Base-by-base conservation (phyloP, 2,113 vertebrate species). In the Petaurus breviceps region DNA sequence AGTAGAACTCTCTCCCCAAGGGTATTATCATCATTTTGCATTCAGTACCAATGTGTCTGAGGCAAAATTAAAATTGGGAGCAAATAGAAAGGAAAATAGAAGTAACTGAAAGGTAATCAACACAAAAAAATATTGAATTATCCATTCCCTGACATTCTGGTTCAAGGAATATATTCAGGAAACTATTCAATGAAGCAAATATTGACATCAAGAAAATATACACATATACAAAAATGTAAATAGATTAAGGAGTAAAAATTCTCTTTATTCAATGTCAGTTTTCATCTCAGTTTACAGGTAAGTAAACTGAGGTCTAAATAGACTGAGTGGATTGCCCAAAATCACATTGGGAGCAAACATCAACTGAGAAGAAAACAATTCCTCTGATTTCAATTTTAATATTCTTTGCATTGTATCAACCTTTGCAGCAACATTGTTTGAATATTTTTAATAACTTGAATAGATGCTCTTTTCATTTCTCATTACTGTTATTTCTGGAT, bases 1-100 rank as follows among this genome's bases (percentile, higher is more conserved):
- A 96, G 94, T 90, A 96, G 9, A 97, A 97, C 94, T 96, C 95
- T 94, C 93, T 96, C 94, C 28, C 95, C 89, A 93, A 95, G 46
- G 46, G 90, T 68, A 96, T 89, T 92, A 96, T 91, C 5, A 55
- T 37, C 93, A 91, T 68, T 94, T 97, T 97, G 93, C 93, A 96
- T 61, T 91, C 50, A 96, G 96, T 91, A 68, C 89, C 93, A 95
- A 25, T 51, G 93, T 25, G 26, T 89, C 28, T 68, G 89, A 95
- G 96, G 90, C 23, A 95, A 37, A 96, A 7, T 90, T 91, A 92
- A 89, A 96, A 12, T 47, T 84, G n/a, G 51, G 92, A 97, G 52
- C 55, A 89, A 28, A 43, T 94, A 11, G 37, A 57, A 90, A 96
- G 94, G 53, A 96, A 97, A 95, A 92, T 91, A 51, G 91, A 96